Evolutionary conservation across 2,113 vertebrate species (phyloP), one percentile per base, ranked within the genome.

Genomic region (Indicator maculatus): DNA sequence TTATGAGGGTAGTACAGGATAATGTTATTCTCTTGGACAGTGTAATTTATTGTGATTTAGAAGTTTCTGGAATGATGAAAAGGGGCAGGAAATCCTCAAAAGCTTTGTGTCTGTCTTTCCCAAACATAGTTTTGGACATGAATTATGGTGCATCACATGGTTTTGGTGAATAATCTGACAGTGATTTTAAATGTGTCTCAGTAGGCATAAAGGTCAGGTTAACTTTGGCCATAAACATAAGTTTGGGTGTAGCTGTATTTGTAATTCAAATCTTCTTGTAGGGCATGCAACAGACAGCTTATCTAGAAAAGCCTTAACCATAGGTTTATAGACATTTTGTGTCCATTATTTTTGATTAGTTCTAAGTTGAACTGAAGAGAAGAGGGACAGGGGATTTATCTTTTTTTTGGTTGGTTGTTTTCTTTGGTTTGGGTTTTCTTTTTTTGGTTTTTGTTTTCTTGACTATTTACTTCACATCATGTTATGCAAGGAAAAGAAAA

Each of bases 1-100:
- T 96, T 97, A 89, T 88, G 86, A 93, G 93, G 92, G 72, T 95
- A 91, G 70, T 86, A 60, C 60, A 79, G 78, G 39, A 91, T 89
- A 90, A 89, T 64, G 47, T 72, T 12, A 50, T 89, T 95, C 88
- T 94, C 82, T 89, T 45, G 67, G 52, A 69, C 47, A 45, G 83
- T 88, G 80, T 78, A 38, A 58, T 90, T 81, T 83, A 75, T 69
- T 88, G 64, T 80, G 75, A 86, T 80, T 87, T 60, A 55, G 47
- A 67, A 75, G 59, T 59, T 85, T 93, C 63, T 36, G 9, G 76
- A 33, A 28, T 86, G 91, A 83, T 74, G 50, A 93, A 96, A 73
- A 39, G 39, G 2, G 12, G 23, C 72, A 89, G 20, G 11, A 87
- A 97, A 85, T 86, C 16, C 63, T 81, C 50, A 79, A 88, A 90